phyloP scores from a whole-genome alignment of 2,797 vertebrate genomes.

The Sciaenops ocellatus region DNA sequence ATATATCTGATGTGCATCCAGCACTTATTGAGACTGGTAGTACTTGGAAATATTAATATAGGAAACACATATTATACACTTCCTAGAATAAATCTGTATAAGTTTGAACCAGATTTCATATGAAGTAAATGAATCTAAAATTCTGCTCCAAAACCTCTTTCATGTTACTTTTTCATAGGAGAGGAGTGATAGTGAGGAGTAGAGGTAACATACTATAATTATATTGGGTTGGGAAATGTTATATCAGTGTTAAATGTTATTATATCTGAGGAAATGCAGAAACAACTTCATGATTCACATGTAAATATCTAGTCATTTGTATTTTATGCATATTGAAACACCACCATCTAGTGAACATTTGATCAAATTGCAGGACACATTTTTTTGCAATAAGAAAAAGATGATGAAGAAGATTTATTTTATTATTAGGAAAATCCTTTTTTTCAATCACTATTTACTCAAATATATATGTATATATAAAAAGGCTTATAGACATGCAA shows the following conservation, averaged over 20 bases:
- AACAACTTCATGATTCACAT: background rate
- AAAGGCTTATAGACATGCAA: too few relatives aligned
- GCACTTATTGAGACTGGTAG: background rate
- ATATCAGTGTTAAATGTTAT: background rate
- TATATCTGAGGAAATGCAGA: background rate
- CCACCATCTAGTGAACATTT: slow-evolving; percentile 65
- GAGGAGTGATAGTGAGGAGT: background rate
- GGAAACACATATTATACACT: background rate
- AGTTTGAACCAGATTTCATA: background rate
- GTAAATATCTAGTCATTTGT: background rate
- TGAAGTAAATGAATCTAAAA: background rate
- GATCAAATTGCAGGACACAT: slow-evolving; percentile 28
- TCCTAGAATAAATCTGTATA: background rate
- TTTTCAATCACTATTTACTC: too few relatives aligned
- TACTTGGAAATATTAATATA: background rate
- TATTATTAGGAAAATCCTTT: too few relatives aligned
- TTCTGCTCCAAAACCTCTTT: background rate
- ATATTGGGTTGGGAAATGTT: background rate
- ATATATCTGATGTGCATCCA: background rate
- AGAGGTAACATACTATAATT: background rate
- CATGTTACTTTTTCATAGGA: background rate
- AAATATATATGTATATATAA: too few relatives aligned
- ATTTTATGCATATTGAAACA: slow-evolving; percentile 40
- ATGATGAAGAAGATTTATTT: too few relatives aligned
- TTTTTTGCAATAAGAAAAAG: background rate